These are phyloP conservation scores for Pseudachorutes palmiensis DNA, from an alignment of 1,140 invertebrate species.

Conservation along the genomic window DNA sequence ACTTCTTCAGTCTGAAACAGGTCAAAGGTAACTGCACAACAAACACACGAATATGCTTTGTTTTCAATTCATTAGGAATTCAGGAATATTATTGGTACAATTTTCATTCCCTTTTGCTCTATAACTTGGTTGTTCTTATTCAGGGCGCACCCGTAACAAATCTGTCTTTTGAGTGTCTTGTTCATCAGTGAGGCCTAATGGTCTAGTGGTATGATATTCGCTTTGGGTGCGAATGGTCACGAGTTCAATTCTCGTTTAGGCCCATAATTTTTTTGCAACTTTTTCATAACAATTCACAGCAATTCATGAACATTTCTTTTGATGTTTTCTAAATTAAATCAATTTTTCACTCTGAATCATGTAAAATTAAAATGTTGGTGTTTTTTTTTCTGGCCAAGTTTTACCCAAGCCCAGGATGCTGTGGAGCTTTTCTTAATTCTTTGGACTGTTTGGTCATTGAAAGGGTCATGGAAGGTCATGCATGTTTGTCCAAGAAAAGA, in stretches of 20 bases:
- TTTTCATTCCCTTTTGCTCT: too few relatives aligned
- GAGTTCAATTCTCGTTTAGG: slow-evolving; percentile 79
- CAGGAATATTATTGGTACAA: too few relatives aligned
- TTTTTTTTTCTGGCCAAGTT: too few relatives aligned
- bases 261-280: slow-evolving; percentile 45
- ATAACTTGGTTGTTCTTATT: too few relatives aligned
- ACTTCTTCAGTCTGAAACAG: too few relatives aligned
- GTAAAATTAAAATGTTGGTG: neutral
- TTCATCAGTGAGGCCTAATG: slow-evolving; percentile 55
- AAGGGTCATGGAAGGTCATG: too few relatives aligned
- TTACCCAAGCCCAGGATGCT: neutral
- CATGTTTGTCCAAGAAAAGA: too few relatives aligned
- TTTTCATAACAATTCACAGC: too few relatives aligned
- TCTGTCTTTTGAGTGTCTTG: neutral
- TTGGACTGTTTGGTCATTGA: neutral
- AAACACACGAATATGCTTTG: too few relatives aligned
- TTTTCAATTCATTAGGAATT: too few relatives aligned
- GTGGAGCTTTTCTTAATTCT: neutral
- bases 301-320: neutral
- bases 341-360: neutral
- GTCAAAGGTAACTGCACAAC: too few relatives aligned
- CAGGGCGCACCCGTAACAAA: too few relatives aligned
- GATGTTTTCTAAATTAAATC: neutral
- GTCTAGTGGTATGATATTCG: slow-evolving; percentile 85
- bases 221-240: slow-evolving; percentile 83